Evolutionary conservation across 2,888 invertebrate genomes (phyloP), one percentile per base, ranked within the genome.

Genomic region (Coelopa pilipes): DNA sequence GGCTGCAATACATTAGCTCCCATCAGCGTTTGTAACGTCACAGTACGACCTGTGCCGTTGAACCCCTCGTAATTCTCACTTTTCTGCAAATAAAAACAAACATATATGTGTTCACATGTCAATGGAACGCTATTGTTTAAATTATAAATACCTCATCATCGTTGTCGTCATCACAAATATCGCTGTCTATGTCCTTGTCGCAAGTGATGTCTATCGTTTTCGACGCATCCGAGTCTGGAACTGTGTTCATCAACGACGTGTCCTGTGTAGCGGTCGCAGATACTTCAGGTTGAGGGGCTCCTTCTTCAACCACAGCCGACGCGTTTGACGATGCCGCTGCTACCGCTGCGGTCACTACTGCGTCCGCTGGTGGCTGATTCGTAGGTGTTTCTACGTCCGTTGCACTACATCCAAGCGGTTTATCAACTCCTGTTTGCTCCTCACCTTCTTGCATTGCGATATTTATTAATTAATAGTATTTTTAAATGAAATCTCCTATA

Each of bases 1-100:
- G 96, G 93, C 82, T 94, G 92, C 76, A 96, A 89, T 84, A 96
- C 93, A 84, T 94, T 94, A 72, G 96, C 96, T 80, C 93, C 91
- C 84, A 97, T 89, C 65, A 97, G 89, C 91, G 95, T 96, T 87
- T 94, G 94, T 77, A 97, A 88, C 12, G 96, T 96, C 17, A 96
- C 93, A 76, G 93, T 92, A 81, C 91, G 89, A 0, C 91, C 91
- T 17, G 91, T 85, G 24, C 87, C 87, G 81, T 86, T 88, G 78
- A 83, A 86, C 72, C 86, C 87, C 75, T 87, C 87, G 70, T 84
- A 84, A 74, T 86, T 87, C 69, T 87, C 86, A 34, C 71, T 70
- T 74, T 84, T 85, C 81, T 84, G 70, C 49, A 67, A 59, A 53
- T n/a, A 46, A n/a, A 73, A 47, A 55, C 74, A 79, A 77, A 57